These are phyloP conservation scores for Aelia acuminata DNA, from an alignment of 2,888 invertebrate species.

Conservation along the genomic window DNA sequence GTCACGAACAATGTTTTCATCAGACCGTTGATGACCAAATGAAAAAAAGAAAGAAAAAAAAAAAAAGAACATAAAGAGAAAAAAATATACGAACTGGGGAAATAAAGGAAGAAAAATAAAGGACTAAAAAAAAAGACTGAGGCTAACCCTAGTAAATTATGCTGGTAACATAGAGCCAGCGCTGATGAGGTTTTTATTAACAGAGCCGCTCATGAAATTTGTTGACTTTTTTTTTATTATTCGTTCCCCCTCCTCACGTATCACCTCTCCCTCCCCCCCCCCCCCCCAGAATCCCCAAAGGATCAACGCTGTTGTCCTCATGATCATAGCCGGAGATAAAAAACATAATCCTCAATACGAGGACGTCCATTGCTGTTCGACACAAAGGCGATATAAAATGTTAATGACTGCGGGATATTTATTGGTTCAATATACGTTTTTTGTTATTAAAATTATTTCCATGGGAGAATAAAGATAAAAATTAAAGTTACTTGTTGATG, in stretches of 20 bases:
- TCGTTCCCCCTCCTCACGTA: background rate
- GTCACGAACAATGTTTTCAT: conserved; percentile 8
- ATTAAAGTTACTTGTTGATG: too few species aligned
- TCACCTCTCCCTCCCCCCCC: background rate
- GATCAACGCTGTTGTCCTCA: background rate
- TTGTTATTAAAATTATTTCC: too few species aligned
- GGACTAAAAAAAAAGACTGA: conserved; percentile 5
- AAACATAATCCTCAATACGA: background rate
- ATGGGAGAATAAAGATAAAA: too few species aligned
- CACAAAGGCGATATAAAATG: background rate
- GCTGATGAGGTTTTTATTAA: conserved; percentile 49
- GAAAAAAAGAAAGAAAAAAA: background rate
- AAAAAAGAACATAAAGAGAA: background rate
- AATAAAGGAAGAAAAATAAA: conserved; percentile 36
- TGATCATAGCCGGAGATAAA: conserved; percentile 5
- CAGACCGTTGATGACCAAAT: conserved; percentile 10
- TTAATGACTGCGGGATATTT: background rate
- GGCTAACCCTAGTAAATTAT: conserved; percentile 47
- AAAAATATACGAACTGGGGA: conserved; percentile 13
- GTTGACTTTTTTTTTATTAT: conserved; percentile 34
- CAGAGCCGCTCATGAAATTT: conserved; percentile 41
- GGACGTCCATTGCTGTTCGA: background rate
- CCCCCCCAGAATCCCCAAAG: background rate
- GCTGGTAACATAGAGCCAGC: conserved; percentile 25
- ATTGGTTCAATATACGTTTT: too few species aligned